Conservation (phyloP, 2,888 invertebrate species). For the Leptopterna dolabrata region DNA sequence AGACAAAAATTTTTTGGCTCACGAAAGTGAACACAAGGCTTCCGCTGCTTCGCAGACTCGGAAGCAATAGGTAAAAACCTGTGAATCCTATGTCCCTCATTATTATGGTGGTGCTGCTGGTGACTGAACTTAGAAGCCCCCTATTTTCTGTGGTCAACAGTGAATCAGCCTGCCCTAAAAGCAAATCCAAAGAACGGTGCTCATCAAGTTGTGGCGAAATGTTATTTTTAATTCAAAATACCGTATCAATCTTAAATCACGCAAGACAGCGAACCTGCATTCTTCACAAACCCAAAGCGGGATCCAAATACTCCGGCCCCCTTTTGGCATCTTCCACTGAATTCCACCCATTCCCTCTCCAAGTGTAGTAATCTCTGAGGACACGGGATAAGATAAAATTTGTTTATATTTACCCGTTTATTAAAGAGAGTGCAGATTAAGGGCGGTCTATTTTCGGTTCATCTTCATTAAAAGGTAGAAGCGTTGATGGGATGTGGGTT, state of each 20-base stretch:
- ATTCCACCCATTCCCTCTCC: background rate
- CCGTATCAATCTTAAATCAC: too few relatives aligned
- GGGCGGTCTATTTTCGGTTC: background rate
- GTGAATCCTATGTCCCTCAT: too few relatives aligned
- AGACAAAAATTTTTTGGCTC: too few relatives aligned
- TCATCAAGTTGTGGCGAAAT: too few relatives aligned
- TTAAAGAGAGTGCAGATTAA: background rate
- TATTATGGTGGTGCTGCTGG: too few relatives aligned
- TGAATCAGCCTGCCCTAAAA: too few relatives aligned
- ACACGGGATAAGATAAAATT: background rate
- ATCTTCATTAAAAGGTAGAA: background rate
- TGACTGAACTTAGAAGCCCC: too few relatives aligned
- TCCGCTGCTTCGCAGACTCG: too few relatives aligned
- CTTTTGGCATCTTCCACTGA: background rate
- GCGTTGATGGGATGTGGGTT: background rate
- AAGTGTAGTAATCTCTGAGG: background rate
- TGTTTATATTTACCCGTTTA: background rate
- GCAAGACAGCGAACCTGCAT: background rate
- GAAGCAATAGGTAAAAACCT: too few relatives aligned
- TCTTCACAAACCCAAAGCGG: background rate
- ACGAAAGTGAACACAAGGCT: too few relatives aligned
- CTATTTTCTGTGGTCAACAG: too few relatives aligned
- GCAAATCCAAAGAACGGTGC: too few relatives aligned
- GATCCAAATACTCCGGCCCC: background rate
- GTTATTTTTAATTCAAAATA: background rate